Evolutionary conservation across 2,113 vertebrate genomes (phyloP), one percentile per base, ranked within the genome.

Genomic region (Callionymus lyra): DNA sequence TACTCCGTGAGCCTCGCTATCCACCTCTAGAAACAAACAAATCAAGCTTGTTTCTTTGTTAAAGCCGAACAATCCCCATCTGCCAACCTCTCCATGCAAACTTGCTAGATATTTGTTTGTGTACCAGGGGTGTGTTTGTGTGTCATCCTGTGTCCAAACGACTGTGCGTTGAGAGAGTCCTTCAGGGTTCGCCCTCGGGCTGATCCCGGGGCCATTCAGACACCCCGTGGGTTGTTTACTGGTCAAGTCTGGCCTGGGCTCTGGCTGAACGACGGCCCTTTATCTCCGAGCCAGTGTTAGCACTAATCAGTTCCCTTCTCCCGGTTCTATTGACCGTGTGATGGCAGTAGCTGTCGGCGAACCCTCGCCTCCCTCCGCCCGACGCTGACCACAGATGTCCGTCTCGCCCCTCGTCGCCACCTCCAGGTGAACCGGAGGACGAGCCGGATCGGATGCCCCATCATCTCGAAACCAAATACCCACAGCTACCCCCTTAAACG

Each of bases 291-390:
- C 42, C 63, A 71, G 67, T 50, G 83, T 83, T 86, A 82, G 63
- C 70, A 74, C 77, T 65, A 80, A 82, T 72, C 79, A 77, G 79
- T 48, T 65, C 57, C 47, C 42, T 72, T 54, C 79, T 74, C 82
- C 79, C 81, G n/a, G 61, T 80, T 27, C 70, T 89, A 82, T 94
- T 94, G 91, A 91, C 71, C 80, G 69, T 81, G 50, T 47, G 88
- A 73, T 86, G 84, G 92, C 89, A 90, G 84, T 88, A 89, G 83
- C 90, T 91, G 89, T 90, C 89, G 77, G 81, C 86, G 13, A 79
- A 71, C 75, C 85, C 65, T 85, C 86, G 59, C 48, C 57, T 62
- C 59, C 56, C 53, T 44, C 38, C 38, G 19, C 52, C 81, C 81
- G 77, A 79, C 72, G 77, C 81, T 77, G 82, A 83, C 84, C 84